Conservation (phyloP, 2,113 vertebrate species). For the Parus major region DNA sequence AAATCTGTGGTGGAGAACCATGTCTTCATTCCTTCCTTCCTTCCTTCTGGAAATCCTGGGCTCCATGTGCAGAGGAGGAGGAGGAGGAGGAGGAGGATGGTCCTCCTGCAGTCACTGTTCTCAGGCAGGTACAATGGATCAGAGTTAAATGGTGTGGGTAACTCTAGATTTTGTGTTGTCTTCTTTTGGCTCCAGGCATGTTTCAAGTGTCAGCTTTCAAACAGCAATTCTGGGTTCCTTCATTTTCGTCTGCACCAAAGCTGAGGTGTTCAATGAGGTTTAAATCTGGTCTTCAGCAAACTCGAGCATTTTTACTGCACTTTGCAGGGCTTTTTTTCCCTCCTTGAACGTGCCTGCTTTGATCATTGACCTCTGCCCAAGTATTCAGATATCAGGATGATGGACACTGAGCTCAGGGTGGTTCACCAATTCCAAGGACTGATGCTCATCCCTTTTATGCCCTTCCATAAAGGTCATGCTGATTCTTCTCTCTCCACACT, state of each 20-base stretch:
- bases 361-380: slow-evolving; percentile 66
- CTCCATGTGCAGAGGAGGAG: not conserved
- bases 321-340: slow-evolving; percentile 6
- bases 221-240: not conserved
- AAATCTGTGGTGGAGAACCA: not conserved
- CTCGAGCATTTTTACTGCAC: slow-evolving; percentile 16
- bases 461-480: slow-evolving; percentile 44
- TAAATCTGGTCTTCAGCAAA: slow-evolving; percentile 43
- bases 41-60: not conserved
- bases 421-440: slow-evolving; percentile 38
- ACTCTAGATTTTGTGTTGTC: slow-evolving; percentile 8
- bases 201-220: slow-evolving; percentile 19
- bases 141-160: not conserved
- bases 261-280: slow-evolving; percentile 1
- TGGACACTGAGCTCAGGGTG: slow-evolving; percentile 54
- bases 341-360: slow-evolving; percentile 26
- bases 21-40: not conserved
- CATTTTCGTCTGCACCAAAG: slow-evolving; percentile 5
- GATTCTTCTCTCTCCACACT: slow-evolving; percentile 45
- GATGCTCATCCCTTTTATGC: slow-evolving; percentile 39
- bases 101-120: not conserved
- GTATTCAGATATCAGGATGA: slow-evolving; percentile 45
- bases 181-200: not conserved
- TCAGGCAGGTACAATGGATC: not conserved
- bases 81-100: not conserved